Percentiles rank a stretch among this genome's conserved stretches.
Evolutionary conservation across 2,888 invertebrate genomes (phyloP).

Genomic region (Sialis lutaria): DNA sequence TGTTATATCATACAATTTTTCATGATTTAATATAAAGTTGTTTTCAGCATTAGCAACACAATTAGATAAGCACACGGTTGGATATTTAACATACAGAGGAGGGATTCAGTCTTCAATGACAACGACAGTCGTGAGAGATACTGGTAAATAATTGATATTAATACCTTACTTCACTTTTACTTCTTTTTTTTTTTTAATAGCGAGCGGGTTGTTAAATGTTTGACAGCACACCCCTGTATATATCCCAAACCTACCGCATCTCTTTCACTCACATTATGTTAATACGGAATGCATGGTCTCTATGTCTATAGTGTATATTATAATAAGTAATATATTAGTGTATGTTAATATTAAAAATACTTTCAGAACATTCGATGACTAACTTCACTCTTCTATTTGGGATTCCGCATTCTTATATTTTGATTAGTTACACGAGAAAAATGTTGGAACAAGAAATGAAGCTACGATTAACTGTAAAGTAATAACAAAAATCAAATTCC

Average conservation of each 20-base stretch:
- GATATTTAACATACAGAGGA: constrained; percentile 71
- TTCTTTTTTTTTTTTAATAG: constrained; percentile 3
- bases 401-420: constrained; percentile 61
- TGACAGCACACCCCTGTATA: too few species aligned
- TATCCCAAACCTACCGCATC: neutral
- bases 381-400: constrained; percentile 64
- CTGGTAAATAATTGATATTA: constrained; percentile 31
- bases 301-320: too few species aligned
- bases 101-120: constrained; percentile 58
- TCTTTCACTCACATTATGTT: constrained; percentile 20
- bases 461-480: constrained; percentile 62
- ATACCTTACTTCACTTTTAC: neutral
- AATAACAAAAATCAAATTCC: constrained; percentile 9
- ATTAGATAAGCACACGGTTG: constrained; percentile 72
- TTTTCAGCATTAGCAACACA: constrained; percentile 62
- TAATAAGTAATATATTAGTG: too few species aligned
- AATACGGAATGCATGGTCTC: too few species aligned
- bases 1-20: constrained; percentile 1
- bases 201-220: too few species aligned
- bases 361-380: constrained; percentile 17
- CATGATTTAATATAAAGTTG: neutral
- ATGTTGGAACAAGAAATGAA: constrained; percentile 64
- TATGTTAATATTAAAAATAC: neutral
- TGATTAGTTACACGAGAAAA: constrained; percentile 61
- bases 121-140: constrained; percentile 63